These are phyloP conservation scores for Burhinus bistriatus DNA, from an alignment of 2,113 vertebrate species.

Conservation along the genomic window DNA sequence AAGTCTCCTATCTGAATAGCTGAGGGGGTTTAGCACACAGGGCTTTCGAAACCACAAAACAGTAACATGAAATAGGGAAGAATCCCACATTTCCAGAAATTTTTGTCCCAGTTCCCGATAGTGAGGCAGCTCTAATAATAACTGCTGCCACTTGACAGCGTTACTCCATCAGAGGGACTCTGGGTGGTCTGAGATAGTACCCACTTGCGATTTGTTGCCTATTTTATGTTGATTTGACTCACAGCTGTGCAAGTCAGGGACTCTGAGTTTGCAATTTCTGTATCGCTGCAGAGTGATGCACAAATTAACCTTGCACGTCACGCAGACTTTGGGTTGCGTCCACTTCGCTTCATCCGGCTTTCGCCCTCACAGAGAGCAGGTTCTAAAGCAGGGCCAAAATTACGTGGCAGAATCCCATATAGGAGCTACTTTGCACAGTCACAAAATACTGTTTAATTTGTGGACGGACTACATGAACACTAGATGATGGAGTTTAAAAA, in stretches of 20 bases:
- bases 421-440: neutral
- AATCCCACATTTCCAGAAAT: neutral
- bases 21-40: neutral
- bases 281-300: neutral
- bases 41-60: neutral
- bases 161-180: neutral
- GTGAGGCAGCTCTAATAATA: neutral
- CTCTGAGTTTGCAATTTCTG: slow-evolving; percentile 3
- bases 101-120: neutral
- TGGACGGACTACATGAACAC: neutral
- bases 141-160: neutral
- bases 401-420: accelerated
- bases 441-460: neutral
- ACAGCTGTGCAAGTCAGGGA: neutral
- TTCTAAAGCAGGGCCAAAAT: neutral
- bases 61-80: neutral
- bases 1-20: neutral
- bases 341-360: neutral
- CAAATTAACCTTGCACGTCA: accelerated
- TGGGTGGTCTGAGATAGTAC: neutral
- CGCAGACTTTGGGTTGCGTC: neutral
- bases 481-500: neutral
- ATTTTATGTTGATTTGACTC: neutral
- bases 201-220: neutral
- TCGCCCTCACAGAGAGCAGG: neutral